Evolutionary conservation across 2,888 invertebrate species (phyloP).

Genomic region (Odiellus spinosus): DNA sequence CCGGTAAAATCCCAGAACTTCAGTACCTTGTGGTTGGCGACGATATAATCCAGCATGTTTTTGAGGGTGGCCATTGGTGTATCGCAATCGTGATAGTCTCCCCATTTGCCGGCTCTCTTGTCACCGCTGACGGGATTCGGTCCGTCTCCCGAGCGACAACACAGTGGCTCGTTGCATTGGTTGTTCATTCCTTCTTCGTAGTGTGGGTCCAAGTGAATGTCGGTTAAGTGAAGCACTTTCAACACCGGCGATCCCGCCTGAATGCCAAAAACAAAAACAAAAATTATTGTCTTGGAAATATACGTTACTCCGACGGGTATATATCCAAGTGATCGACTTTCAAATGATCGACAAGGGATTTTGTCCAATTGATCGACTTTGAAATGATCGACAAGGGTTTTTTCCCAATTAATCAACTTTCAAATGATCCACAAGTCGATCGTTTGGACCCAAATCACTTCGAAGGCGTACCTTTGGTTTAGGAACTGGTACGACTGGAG

Average conservation of each 20-base stretch:
- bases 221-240: slow-evolving; percentile 49
- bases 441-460: too few relatives aligned
- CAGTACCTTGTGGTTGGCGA: slow-evolving; percentile 37
- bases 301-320: too few relatives aligned
- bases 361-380: too few relatives aligned
- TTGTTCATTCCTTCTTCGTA: slow-evolving; percentile 51
- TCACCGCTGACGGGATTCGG: slow-evolving; percentile 21
- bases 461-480: slow-evolving; percentile 15
- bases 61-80: slow-evolving; percentile 50
- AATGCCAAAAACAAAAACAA: too few relatives aligned
- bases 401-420: too few relatives aligned
- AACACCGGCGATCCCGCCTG: slow-evolving; percentile 18
- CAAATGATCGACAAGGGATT: too few relatives aligned
- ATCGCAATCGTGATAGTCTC: slow-evolving; percentile 62
- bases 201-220: slow-evolving; percentile 59
- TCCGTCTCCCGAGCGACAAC: slow-evolving; percentile 49
- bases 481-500: slow-evolving; percentile 6
- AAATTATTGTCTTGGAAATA: too few relatives aligned
- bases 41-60: slow-evolving; percentile 46
- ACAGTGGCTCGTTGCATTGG: slow-evolving; percentile 55
- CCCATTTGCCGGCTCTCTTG: slow-evolving; percentile 54
- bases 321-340: too few relatives aligned
- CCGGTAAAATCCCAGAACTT: too few relatives aligned
- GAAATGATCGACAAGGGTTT: too few relatives aligned
- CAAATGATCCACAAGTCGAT: too few relatives aligned